These are phyloP conservation scores for Perizoma flavofasciatum DNA, from an alignment of 2,888 invertebrate species.

Conservation along the genomic window DNA sequence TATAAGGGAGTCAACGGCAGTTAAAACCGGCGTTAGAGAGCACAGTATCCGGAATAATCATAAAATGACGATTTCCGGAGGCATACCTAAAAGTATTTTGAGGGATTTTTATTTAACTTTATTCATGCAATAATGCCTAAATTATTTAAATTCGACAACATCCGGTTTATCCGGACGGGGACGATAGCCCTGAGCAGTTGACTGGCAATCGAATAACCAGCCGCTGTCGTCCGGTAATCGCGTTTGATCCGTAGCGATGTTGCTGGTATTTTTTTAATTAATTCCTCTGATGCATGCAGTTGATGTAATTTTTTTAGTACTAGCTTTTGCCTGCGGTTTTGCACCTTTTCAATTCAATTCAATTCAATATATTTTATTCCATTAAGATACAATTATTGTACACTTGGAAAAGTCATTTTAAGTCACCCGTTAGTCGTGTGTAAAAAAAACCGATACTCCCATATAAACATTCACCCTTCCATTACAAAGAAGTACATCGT, in stretches of 20 bases:
- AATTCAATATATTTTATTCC: no score
- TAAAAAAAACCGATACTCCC: no score
- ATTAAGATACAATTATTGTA: no score
- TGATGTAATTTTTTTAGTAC: constrained; percentile 3
- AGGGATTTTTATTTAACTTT: neutral
- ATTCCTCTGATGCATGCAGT: constrained; percentile 14
- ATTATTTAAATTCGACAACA: neutral
- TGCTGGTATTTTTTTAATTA: constrained; percentile 28
- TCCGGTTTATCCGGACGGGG: constrained; percentile 3
- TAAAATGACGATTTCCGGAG: constrained; percentile 9
- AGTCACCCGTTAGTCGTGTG: no score
- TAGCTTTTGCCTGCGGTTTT: no score
- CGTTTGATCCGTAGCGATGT: constrained; percentile 42
- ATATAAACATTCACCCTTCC: no score
- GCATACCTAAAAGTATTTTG: neutral
- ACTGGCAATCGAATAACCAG: constrained; percentile 68
- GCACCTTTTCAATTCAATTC: no score
- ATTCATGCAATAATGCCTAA: no score
- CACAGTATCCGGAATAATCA: constrained; percentile 1
- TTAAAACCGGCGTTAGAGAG: constrained; percentile 51
- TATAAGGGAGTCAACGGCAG: constrained; percentile 58
- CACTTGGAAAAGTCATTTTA: no score
- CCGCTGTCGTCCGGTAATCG: constrained; percentile 48
- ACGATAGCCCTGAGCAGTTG: constrained; percentile 12
- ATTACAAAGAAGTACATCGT: no score